Conservation (phyloP, 2,888 invertebrate species). For the Hirtodrosophila duncani region DNA sequence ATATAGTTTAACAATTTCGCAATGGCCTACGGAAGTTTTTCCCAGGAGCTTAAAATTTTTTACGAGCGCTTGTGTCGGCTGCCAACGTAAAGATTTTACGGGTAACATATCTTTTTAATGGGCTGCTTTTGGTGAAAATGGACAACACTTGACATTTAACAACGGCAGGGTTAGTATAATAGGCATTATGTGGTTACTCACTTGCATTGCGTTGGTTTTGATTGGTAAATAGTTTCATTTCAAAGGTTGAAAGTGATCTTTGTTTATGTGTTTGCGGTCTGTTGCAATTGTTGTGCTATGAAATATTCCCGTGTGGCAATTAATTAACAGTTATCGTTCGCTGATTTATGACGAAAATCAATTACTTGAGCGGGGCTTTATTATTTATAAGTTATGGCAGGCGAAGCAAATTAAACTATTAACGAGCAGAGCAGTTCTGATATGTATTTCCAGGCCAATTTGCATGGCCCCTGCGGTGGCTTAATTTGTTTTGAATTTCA, state of each 20-base stretch:
- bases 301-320: constrained; percentile 15
- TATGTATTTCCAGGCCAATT: constrained; percentile 16
- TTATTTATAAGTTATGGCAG: constrained; percentile 27
- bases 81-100: no score
- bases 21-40: no score
- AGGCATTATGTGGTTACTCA: constrained; percentile 57
- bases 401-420: constrained; percentile 38
- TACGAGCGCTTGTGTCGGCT: no score
- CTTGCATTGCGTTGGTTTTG: constrained; percentile 67
- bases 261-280: background rate
- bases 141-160: no score
- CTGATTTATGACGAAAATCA: constrained; percentile 48
- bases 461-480: constrained; percentile 19
- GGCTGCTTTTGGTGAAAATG: no score
- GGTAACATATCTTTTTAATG: no score
- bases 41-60: no score
- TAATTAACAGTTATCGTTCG: constrained; percentile 31
- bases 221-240: constrained; percentile 64
- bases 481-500: constrained; percentile 25
- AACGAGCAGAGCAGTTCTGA: constrained; percentile 23
- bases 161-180: no score
- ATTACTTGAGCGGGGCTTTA: constrained; percentile 21
- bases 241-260: constrained; percentile 18
- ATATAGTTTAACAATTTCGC: no score
- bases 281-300: constrained; percentile 2